Evolutionary conservation across 2,113 vertebrate genomes (phyloP), one percentile per base, ranked within the genome.

Genomic region (Globicephala melas): DNA sequence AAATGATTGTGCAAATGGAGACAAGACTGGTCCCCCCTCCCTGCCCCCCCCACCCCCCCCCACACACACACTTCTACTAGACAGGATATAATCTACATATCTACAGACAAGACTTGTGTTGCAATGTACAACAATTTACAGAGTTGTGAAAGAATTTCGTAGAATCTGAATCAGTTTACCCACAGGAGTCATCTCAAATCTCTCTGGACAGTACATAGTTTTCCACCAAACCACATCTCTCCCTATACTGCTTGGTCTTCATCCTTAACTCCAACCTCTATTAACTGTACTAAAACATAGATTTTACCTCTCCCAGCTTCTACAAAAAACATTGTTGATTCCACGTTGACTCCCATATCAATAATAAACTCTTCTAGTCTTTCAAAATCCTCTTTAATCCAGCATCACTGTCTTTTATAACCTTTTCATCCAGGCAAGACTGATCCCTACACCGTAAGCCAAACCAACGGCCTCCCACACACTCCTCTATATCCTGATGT

Each of bases 311-410:
- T 28, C 36, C 58, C 33, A 70, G 74, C 87, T 87, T 87, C 83
- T 92, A 55, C 41, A 53, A 55, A 83, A 41, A 70, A 44, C 38
- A 65, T 36, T 8, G 31, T 1, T 73, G 62, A 33, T 36, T 92
- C 36, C 33, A 26, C 65, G 31, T 6, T 41, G 55, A 67, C 38
- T 44, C 81, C 79, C 33, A 85, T 77, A 58, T 10, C 26, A 77
- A 60, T 76, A 87, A 77, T 68, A 97, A 93, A 94, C 82, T 81
- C 71, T 91, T 47, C 65, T 10, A 89, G 86, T 17, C 89, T 97
- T 97, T 91, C 33, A 97, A 89, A n/a, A 41, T n/a, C 10, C 87
- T 93, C 58, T 55, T 96, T 96, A 70, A 97, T 53, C 25, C 36
- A 70, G 79, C 73, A 47, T 70, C 83, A 62, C 50, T n/a, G 38